These are phyloP conservation scores for Heliconius melpomene DNA, from an alignment of 1,140 invertebrate genomes.

Conservation along the genomic window DNA sequence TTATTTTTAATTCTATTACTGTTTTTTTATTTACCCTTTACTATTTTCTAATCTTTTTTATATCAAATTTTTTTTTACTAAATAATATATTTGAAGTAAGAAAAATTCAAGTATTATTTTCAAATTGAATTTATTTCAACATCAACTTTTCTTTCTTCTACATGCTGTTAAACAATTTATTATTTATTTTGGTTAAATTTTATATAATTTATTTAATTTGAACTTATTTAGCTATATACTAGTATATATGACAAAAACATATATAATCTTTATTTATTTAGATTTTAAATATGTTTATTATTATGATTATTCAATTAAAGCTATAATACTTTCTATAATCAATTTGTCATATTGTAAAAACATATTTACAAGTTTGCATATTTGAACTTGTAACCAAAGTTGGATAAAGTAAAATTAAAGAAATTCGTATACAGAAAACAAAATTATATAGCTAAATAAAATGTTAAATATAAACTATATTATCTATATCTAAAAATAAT, in stretches of 20 bases:
- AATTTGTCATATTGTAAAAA: background rate
- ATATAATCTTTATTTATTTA: background rate
- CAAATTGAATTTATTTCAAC: background rate
- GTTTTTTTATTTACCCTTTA: background rate
- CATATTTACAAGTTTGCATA: background rate
- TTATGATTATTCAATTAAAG: background rate
- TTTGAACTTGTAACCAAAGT: background rate
- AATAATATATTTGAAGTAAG: background rate
- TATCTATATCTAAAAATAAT: slow-evolving; percentile 3
- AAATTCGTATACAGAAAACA: background rate
- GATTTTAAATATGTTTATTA: too few species aligned
- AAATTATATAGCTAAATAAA: background rate
- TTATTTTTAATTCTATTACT: slow-evolving; percentile 73
- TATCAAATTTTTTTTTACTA: background rate
- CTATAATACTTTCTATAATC: slow-evolving; percentile 3
- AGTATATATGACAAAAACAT: background rate
- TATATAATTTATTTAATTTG: background rate
- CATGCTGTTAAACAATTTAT: background rate
- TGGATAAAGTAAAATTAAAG: background rate
- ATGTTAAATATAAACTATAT: background rate
- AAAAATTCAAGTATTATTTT: background rate
- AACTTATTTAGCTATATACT: background rate
- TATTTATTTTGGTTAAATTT: background rate
- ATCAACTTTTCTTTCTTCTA: background rate
- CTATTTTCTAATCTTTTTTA: background rate